Percentiles rank a stretch among this genome's conserved stretches.
phyloP scores from a whole-genome alignment of 1,140 invertebrate genomes.

The Drosophila novamexicana region DNA sequence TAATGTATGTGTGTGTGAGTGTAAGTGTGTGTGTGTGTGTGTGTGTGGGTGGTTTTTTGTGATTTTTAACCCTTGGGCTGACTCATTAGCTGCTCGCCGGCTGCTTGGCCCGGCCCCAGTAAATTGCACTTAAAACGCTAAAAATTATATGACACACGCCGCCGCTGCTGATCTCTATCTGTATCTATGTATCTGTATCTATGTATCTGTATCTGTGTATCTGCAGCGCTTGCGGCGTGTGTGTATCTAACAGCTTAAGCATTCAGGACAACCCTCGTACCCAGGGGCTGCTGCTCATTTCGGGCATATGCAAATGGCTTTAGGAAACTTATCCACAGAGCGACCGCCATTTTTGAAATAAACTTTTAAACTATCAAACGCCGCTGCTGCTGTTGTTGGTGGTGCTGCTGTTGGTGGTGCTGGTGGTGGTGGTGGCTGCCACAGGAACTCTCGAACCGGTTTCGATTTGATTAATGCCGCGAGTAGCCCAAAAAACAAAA shows the following conservation, averaged over 20 bases:
- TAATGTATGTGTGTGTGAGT: constrained; percentile 9
- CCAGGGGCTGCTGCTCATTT: constrained; percentile 64
- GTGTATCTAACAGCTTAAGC: constrained; percentile 59
- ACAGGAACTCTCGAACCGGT: constrained; percentile 54
- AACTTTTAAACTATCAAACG: constrained; percentile 73
- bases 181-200: constrained; percentile 43
- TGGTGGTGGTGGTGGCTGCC: constrained; percentile 29
- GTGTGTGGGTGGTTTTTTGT: constrained; percentile 30
- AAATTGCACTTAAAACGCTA: constrained; percentile 79
- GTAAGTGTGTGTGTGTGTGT: constrained; percentile 1
- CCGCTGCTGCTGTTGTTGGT: constrained; percentile 25
- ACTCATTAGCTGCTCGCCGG: constrained; percentile 64
- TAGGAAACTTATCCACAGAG: constrained; percentile 12
- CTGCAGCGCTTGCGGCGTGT: constrained; percentile 11
- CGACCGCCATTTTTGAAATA: constrained; percentile 73
- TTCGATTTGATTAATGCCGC: constrained; percentile 75
- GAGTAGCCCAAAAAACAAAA: constrained; percentile 40
- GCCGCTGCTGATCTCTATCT: constrained; percentile 39
- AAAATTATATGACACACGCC: constrained; percentile 77
- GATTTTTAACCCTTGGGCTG: constrained; percentile 70
- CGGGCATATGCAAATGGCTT: constrained; percentile 69
- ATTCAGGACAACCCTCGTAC: constrained; percentile 51
- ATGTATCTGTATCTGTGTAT: constrained; percentile 27
- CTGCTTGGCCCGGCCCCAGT: constrained; percentile 15
- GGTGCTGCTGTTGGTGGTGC: constrained; percentile 15